phyloP scores from a whole-genome alignment of 1,140 invertebrate species.

The Leptopilina boulardi region DNA sequence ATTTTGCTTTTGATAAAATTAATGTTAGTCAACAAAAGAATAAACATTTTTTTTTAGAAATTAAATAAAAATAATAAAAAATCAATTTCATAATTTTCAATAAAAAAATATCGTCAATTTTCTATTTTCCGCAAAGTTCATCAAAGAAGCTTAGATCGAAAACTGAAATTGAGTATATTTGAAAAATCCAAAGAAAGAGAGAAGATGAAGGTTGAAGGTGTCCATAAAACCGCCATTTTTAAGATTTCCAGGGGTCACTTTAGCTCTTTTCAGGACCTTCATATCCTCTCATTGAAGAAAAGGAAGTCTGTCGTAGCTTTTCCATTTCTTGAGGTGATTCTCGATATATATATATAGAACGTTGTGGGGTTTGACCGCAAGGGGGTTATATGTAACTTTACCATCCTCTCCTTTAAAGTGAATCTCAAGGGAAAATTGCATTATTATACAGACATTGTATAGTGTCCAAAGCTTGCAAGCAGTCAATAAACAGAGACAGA shows the following conservation, averaged over 20 bases:
- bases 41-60: no score
- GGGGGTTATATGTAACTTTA: constrained; percentile 34
- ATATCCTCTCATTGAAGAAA: constrained; percentile 31
- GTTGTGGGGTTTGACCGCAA: constrained; percentile 33
- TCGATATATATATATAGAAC: constrained; percentile 62
- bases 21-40: no score
- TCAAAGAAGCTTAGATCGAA: not conserved
- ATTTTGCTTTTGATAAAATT: no score
- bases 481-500: constrained; percentile 6
- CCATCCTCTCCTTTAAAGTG: constrained; percentile 26
- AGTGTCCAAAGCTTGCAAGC: constrained; percentile 17
- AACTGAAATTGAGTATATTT: not conserved
- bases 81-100: not conserved
- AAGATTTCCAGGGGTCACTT: constrained; percentile 22
- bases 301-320: constrained; percentile 49
- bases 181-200: not conserved
- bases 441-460: constrained; percentile 44
- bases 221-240: constrained; percentile 23
- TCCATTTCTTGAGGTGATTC: constrained; percentile 54
- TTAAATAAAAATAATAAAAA: no score
- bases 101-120: not conserved
- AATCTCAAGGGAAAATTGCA: constrained; percentile 51
- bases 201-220: not conserved
- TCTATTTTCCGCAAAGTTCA: not conserved
- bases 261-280: constrained; percentile 11